These are phyloP conservation scores for Yponomeuta evonymella DNA, from an alignment of 2,888 invertebrate species.

Conservation along the genomic window DNA sequence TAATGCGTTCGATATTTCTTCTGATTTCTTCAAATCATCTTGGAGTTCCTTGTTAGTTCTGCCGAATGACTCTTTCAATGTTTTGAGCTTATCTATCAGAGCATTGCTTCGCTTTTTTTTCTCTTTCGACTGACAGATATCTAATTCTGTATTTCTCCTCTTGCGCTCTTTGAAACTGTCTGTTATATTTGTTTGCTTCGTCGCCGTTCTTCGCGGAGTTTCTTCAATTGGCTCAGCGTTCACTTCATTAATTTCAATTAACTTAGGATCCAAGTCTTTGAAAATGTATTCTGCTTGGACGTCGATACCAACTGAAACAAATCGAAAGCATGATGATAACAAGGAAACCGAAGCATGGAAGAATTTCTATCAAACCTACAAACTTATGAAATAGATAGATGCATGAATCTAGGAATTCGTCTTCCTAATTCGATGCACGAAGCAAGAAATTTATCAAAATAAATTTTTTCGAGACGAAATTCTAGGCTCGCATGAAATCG, in stretches of 20 bases:
- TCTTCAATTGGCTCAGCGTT: slow-evolving; percentile 15
- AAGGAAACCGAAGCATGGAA: too few species aligned
- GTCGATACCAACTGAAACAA: slow-evolving; percentile 73
- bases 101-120: slow-evolving; percentile 53
- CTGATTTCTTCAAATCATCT: slow-evolving; percentile 22
- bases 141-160: slow-evolving; percentile 36
- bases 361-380: too few species aligned
- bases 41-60: slow-evolving; percentile 38
- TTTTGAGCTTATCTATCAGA: slow-evolving; percentile 45
- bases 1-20: slow-evolving; percentile 29
- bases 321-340: too few species aligned
- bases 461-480: too few species aligned
- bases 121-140: slow-evolving; percentile 43
- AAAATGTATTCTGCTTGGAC: slow-evolving; percentile 51
- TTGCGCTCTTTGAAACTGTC: slow-evolving; percentile 49
- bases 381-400: too few species aligned
- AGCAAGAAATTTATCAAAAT: too few species aligned
- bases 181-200: slow-evolving; percentile 38
- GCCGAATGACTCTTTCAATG: slow-evolving; percentile 46
- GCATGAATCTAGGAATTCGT: too few species aligned
- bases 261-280: slow-evolving; percentile 34
- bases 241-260: slow-evolving; percentile 11
- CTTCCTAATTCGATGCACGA: too few species aligned
- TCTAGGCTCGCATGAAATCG: too few species aligned
- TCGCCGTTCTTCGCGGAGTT: slow-evolving; percentile 19